phyloP scores from a whole-genome alignment of 1,140 invertebrate species.

The Drosophila erecta region DNA sequence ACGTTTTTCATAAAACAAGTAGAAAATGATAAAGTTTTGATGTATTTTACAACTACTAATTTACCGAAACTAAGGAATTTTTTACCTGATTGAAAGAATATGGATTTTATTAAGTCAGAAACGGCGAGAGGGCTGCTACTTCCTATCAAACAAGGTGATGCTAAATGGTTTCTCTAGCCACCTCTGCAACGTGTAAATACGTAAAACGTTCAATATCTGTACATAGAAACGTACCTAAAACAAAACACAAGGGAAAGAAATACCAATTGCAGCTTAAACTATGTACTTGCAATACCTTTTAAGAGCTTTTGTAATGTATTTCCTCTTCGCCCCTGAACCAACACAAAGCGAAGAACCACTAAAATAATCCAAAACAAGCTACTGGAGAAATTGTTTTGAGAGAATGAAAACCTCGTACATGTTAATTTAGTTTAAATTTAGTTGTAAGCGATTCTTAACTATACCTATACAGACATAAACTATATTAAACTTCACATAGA shows the following conservation, averaged over 20 bases:
- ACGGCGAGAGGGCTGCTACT: conserved; percentile 25
- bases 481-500: conserved; percentile 55
- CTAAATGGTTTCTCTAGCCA: conserved; percentile 40
- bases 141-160: conserved; percentile 52
- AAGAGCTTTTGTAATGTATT: conserved; percentile 59
- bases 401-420: conserved; percentile 63
- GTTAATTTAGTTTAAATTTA: conserved; percentile 76
- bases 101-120: conserved; percentile 17
- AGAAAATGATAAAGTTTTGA: conserved; percentile 5
- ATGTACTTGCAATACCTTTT: conserved; percentile 12
- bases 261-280: conserved; percentile 31
- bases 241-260: conserved; percentile 29
- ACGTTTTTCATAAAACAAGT: neutral
- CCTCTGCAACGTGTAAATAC: conserved; percentile 36
- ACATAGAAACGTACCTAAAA: conserved; percentile 65
- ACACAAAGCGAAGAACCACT: conserved; percentile 29
- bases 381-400: conserved; percentile 46
- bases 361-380: conserved; percentile 32
- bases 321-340: conserved; percentile 22
- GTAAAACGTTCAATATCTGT: conserved; percentile 37
- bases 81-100: neutral
- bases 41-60: neutral
- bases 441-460: conserved; percentile 69
- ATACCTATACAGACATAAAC: conserved; percentile 53
- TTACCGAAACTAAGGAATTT: neutral